Percentiles rank a stretch among this genome's conserved stretches.
These are phyloP conservation scores for Vicugna pacos DNA, from an alignment of 2,113 vertebrate species.

Conservation along the genomic window DNA sequence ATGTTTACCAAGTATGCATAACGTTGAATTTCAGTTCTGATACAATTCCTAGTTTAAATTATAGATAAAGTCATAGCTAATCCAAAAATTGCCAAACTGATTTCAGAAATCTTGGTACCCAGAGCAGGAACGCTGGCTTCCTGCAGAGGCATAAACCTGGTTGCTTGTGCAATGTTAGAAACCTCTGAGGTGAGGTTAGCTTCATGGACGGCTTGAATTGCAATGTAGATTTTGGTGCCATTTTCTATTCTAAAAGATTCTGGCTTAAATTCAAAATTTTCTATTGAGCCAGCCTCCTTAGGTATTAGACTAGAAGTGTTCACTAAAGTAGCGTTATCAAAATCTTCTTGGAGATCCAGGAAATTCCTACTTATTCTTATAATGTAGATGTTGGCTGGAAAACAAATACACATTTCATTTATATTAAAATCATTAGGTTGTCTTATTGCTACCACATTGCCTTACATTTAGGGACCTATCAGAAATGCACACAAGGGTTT, in stretches of 20 bases:
- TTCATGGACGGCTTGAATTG: slow-evolving; percentile 71
- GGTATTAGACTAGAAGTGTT: slow-evolving; percentile 77
- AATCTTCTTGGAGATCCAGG: slow-evolving; percentile 72
- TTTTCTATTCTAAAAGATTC: slow-evolving; percentile 70
- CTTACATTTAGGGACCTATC: background rate
- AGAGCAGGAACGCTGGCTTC: background rate
- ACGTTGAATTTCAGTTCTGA: slow-evolving; percentile 61
- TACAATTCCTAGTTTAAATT: slow-evolving; percentile 60
- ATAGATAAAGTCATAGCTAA: slow-evolving; percentile 54
- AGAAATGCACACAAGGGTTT: background rate
- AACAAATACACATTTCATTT: slow-evolving; percentile 42
- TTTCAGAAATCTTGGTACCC: background rate
- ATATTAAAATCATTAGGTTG: background rate
- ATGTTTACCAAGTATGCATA: background rate
- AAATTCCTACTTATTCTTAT: slow-evolving; percentile 82
- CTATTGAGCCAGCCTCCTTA: slow-evolving; percentile 65
- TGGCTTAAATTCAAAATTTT: slow-evolving; percentile 80
- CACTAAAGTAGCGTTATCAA: slow-evolving; percentile 72
- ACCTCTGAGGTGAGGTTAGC: slow-evolving; percentile 69
- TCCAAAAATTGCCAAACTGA: background rate
- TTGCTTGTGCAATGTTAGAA: slow-evolving; percentile 83
- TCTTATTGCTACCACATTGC: background rate
- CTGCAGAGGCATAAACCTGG: slow-evolving; percentile 54
- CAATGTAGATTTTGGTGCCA: slow-evolving; percentile 79
- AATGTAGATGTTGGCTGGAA: slow-evolving; percentile 84